Evolutionary conservation across 2,888 invertebrate genomes (phyloP).

Genomic region (Bedellia somnulentella): DNA sequence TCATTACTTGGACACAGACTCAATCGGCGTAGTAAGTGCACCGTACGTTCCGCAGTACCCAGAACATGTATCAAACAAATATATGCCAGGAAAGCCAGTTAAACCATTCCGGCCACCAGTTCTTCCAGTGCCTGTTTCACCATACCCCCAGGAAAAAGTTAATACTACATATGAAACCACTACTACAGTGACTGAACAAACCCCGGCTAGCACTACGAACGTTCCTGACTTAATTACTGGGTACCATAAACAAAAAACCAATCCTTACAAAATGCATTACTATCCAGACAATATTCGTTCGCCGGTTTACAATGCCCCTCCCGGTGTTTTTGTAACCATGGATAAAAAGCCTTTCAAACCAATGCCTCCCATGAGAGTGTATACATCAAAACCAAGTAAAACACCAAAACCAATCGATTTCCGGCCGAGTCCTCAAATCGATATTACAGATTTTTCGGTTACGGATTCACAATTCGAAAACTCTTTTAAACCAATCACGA

Average conservation of each 20-base stretch:
- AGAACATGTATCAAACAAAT: conserved; percentile 26
- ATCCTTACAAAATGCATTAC: conserved; percentile 26
- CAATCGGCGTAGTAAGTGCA: conserved; percentile 13
- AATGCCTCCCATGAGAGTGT: conserved; percentile 41
- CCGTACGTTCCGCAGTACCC: conserved; percentile 16
- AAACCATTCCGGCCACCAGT: conserved; percentile 34
- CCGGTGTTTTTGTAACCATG: conserved; percentile 47
- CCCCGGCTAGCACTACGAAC: conserved; percentile 19
- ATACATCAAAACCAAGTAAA: conserved; percentile 23
- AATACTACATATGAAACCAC: conserved; percentile 11
- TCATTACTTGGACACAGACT: conserved; percentile 21
- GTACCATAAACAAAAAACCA: conserved; percentile 16
- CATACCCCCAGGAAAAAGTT: not conserved
- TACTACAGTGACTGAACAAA: conserved; percentile 19
- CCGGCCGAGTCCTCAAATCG: conserved; percentile 43
- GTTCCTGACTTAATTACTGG: conserved; percentile 21
- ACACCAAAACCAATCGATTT: conserved; percentile 27
- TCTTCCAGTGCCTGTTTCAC: conserved; percentile 21
- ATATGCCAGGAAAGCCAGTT: conserved; percentile 18
- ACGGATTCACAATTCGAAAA: conserved; percentile 27
- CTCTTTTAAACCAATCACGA: conserved; percentile 39
- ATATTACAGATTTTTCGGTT: conserved; percentile 24
- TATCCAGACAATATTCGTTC: conserved; percentile 37
- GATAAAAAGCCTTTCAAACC: conserved; percentile 53
- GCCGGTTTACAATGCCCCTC: conserved; percentile 46